phyloP scores from a whole-genome alignment of 2,113 vertebrate genomes.

The Phylloscopus trochilus region DNA sequence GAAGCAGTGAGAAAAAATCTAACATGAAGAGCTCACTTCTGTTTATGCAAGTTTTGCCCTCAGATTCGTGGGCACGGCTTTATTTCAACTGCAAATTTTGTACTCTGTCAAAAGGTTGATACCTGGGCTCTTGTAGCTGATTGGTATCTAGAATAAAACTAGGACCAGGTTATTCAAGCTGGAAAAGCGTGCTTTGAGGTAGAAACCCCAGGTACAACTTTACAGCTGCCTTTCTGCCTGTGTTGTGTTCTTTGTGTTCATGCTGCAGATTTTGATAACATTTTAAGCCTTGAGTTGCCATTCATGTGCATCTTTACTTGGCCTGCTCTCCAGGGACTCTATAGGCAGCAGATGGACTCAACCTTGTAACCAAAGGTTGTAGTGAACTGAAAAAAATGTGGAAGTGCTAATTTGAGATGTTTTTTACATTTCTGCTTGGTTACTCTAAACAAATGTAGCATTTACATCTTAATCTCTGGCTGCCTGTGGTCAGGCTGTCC shows the following conservation, averaged over 20 bases:
- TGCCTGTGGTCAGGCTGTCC: not conserved
- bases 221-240: not conserved
- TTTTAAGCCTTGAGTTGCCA: accelerated
- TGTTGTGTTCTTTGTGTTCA: not conserved
- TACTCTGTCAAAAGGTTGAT: not conserved
- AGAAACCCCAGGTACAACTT: not conserved
- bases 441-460: not conserved
- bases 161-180: not conserved
- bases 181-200: not conserved
- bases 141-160: not conserved
- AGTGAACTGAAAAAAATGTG: not conserved
- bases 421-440: not conserved
- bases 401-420: not conserved
- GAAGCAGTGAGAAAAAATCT: not conserved
- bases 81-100: not conserved
- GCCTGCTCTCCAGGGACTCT: not conserved
- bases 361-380: not conserved
- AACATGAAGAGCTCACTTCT: accelerated
- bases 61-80: not conserved
- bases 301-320: not conserved
- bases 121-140: not conserved
- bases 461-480: not conserved
- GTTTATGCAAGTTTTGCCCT: not conserved
- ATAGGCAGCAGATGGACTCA: not conserved
- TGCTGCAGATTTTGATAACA: not conserved